Base-by-base conservation (phyloP, 2,888 invertebrate species). In the Micoletzkya japonica region DNA sequence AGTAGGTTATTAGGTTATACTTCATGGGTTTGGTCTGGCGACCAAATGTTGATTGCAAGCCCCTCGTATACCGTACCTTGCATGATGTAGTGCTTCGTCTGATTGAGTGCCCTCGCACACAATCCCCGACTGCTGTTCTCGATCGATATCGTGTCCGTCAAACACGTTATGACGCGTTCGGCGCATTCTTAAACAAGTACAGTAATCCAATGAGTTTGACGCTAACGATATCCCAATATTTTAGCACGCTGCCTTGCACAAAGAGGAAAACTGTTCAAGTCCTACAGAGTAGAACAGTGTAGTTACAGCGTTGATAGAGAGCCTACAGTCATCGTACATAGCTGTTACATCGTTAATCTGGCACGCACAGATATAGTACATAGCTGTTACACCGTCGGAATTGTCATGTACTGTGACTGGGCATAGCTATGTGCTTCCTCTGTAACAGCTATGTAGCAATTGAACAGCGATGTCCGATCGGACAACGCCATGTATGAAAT, bases 151-250 rank as follows among this genome's bases (percentile, higher is more conserved):
- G 54, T 54, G 4, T 14, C 28, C 1, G 2, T 4, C 37, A 66
- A 54, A 54, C 64, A 66, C 20, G 14, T n/a, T 37, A 54, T 54
- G 10, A 44, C 64, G 7, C 37, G 54, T 26, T 36, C 10, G 26
- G 64, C 64, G 37, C 64, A 66, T 32, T 66, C 64, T 66, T 26
- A 26, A 57, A 57, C 14, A 10, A 6, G n/a, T 26, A n/a, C 17
- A 3, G 17, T 34, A 2, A n/a, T 37, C 3, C 34, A 26, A 20
- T 37, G 37, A 44, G 24, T n/a, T 36, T 58, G 4, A 14, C 30
- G 34, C 34, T 6, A 2, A n/a, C 30, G 2, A 10, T 30, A 20
- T 30, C 30, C 1, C 17, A 28, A 17, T 32, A 28, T 6, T 32
- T 57, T 2, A 10, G 28, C 24, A 26, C 28, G 52, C 14, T 52